phyloP scores from a whole-genome alignment of 2,888 invertebrate species.

The Leptogaster cylindrica region DNA sequence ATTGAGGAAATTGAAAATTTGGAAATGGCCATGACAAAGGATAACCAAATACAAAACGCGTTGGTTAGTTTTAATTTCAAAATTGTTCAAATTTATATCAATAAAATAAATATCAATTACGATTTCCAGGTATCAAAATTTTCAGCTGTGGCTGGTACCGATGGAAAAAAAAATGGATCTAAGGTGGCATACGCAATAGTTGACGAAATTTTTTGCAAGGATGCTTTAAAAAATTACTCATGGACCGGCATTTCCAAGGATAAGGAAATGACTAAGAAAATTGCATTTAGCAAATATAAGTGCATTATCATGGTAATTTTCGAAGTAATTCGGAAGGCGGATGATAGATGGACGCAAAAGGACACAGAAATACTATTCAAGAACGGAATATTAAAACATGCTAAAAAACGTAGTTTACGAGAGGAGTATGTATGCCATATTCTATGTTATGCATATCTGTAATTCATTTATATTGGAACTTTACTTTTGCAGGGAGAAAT shows the following conservation, averaged over 20 bases:
- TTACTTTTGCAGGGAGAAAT: no score
- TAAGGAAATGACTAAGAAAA: background rate
- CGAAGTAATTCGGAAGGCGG: background rate
- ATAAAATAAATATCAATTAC: no score
- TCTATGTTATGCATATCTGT: no score
- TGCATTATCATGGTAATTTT: background rate
- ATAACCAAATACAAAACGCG: no score
- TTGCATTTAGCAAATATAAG: background rate
- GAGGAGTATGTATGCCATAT: background rate
- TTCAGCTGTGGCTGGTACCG: background rate
- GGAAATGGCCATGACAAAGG: no score
- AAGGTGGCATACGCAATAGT: background rate
- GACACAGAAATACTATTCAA: background rate
- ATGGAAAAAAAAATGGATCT: background rate
- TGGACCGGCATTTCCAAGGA: slow-evolving; percentile 8
- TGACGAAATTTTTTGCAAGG: background rate
- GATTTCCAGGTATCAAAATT: background rate
- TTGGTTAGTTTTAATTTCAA: no score
- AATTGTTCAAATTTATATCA: no score
- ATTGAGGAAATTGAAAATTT: no score
- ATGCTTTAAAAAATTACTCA: background rate
- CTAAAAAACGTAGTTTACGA: background rate
- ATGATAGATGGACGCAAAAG: slow-evolving; percentile 7
- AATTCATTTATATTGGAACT: no score
- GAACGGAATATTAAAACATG: slow-evolving; percentile 1